phyloP scores from a whole-genome alignment of 92 coral and sea anemone genomes.

The Heteractis magnifica region DNA sequence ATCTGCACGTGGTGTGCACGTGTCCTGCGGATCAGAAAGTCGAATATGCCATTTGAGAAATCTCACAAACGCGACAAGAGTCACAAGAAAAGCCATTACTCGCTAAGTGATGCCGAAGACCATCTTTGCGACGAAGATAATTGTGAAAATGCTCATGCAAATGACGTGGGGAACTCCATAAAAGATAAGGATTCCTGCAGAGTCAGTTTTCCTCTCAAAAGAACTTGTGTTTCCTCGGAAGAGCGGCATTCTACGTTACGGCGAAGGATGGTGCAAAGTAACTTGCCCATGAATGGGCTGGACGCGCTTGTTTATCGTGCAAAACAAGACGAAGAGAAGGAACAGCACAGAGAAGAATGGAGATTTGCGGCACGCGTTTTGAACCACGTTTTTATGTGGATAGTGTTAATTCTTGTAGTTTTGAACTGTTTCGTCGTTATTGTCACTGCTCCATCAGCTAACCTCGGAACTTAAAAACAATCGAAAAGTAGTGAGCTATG shows the following conservation, averaged over 20 bases:
- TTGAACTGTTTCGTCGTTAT: slow-evolving; percentile 75
- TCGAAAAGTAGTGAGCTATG: neutral
- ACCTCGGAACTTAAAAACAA: slow-evolving; percentile 35
- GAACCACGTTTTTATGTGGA: slow-evolving; percentile 81
- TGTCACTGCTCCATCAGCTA: slow-evolving; percentile 65
- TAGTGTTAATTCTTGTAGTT: slow-evolving; percentile 64
- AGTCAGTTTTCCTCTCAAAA: slow-evolving; percentile 28
- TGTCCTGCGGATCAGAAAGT: slow-evolving; percentile 54
- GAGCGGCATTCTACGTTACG: slow-evolving; percentile 33
- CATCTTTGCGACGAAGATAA: slow-evolving; percentile 53
- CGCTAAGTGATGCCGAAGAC: slow-evolving; percentile 48
- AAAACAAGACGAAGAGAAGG: slow-evolving; percentile 73
- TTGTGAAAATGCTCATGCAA: slow-evolving; percentile 46
- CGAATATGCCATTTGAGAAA: slow-evolving; percentile 25
- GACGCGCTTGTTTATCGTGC: slow-evolving; percentile 72
- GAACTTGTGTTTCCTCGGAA: slow-evolving; percentile 24
- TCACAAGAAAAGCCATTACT: slow-evolving; percentile 35
- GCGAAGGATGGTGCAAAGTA: slow-evolving; percentile 38
- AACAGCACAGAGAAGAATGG: slow-evolving; percentile 70
- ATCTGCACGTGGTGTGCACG: slow-evolving; percentile 78
- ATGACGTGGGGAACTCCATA: slow-evolving; percentile 30
- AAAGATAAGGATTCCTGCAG: slow-evolving; percentile 39
- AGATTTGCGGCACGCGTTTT: slow-evolving; percentile 81
- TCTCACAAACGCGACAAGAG: slow-evolving; percentile 7
- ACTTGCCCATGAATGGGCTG: slow-evolving; percentile 56